Percentiles rank a stretch among this genome's conserved stretches.
These are phyloP conservation scores for Fragum sueziense DNA, from an alignment of 2,888 invertebrate species.

Conservation along the genomic window DNA sequence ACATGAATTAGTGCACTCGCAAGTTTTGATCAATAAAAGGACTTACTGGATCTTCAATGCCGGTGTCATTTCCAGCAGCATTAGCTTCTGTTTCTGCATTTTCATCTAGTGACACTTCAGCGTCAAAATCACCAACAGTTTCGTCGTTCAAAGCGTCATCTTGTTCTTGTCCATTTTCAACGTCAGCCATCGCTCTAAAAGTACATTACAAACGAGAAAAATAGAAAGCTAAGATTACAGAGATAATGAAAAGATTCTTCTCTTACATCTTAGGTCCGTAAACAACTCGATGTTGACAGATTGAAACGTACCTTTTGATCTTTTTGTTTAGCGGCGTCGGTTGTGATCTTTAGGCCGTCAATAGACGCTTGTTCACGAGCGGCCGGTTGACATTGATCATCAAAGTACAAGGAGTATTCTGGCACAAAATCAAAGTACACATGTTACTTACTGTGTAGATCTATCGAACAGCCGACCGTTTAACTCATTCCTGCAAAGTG, in stretches of 20 bases:
- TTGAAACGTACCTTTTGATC: neutral
- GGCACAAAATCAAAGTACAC: neutral
- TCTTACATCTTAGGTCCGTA: neutral
- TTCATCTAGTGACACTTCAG: constrained; percentile 58
- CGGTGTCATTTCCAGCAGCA: constrained; percentile 58
- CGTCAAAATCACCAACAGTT: constrained; percentile 61
- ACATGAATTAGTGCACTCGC: neutral
- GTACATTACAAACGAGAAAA: neutral
- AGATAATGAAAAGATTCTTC: neutral
- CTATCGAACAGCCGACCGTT: no score
- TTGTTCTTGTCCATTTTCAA: constrained; percentile 58
- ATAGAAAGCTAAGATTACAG: neutral
- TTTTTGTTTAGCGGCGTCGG: neutral
- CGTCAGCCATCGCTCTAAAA: constrained; percentile 50
- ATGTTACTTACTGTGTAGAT: no score
- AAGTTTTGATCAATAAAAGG: neutral
- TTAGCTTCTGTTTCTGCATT: constrained; percentile 57
- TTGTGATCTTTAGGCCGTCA: neutral
- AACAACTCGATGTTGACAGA: neutral
- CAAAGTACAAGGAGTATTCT: neutral
- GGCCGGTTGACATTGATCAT: neutral
- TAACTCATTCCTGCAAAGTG: no score
- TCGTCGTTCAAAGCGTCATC: constrained; percentile 52
- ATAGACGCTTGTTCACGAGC: neutral
- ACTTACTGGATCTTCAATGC: constrained; percentile 72